Conservation (phyloP, 2,113 vertebrate species). For the Mionectes macconnelli region DNA sequence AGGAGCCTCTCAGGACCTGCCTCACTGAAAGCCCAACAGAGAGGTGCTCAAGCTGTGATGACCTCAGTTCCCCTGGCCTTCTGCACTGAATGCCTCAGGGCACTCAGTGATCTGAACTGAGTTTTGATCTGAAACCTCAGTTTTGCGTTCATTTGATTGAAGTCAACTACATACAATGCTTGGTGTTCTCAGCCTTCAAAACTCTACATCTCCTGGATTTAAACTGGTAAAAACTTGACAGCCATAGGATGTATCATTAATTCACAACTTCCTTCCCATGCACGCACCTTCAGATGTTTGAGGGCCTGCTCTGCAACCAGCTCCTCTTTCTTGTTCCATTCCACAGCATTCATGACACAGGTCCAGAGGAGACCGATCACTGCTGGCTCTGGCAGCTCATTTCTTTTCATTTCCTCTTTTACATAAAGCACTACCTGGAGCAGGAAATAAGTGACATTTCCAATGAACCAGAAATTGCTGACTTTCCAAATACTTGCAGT, state of each 20-base stretch:
- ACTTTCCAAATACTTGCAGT: neutral
- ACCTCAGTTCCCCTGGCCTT: neutral
- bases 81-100: neutral
- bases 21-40: neutral
- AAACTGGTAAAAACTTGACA: neutral
- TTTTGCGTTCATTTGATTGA: neutral
- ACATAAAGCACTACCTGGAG: constrained; percentile 86
- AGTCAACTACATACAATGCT: neutral
- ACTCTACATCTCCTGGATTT: neutral
- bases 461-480: neutral
- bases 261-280: neutral
- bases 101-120: neutral
- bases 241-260: neutral
- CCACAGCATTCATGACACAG: constrained; percentile 90
- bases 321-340: constrained; percentile 95
- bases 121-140: too few species aligned
- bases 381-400: constrained; percentile 84
- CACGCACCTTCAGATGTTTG: constrained; percentile 87
- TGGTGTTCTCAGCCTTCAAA: neutral
- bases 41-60: neutral
- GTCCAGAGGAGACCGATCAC: constrained; percentile 90
- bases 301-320: constrained; percentile 91
- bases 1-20: neutral
- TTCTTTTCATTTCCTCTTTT: constrained; percentile 93
- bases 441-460: neutral